These are phyloP conservation scores for Watersipora subatra DNA, from an alignment of 1,140 invertebrate genomes.

Conservation along the genomic window DNA sequence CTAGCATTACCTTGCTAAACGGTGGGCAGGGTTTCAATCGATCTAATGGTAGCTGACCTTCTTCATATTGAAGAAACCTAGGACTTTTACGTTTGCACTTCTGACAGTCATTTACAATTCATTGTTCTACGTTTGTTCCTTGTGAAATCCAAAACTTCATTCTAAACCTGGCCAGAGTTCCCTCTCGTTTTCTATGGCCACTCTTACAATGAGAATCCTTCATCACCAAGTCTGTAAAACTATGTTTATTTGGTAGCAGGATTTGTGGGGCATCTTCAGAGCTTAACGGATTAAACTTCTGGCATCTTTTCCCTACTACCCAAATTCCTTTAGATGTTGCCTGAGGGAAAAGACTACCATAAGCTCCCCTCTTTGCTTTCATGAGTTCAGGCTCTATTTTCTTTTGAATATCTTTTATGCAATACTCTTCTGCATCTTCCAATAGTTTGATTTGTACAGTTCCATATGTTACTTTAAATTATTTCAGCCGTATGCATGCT, in stretches of 20 bases:
- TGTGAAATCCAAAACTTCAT: not conserved
- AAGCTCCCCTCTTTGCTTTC: not conserved
- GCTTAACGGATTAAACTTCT: slow-evolving; percentile 1
- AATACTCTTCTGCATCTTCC: not conserved
- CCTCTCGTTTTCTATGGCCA: not conserved
- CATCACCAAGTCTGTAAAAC: not conserved
- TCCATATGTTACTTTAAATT: not conserved
- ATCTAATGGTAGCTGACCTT: not conserved
- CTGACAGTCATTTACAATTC: not conserved
- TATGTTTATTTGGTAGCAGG: not conserved
- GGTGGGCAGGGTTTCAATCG: not conserved
- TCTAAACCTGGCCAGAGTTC: not conserved
- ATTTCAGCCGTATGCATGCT: not conserved
- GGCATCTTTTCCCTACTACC: slow-evolving; percentile 1
- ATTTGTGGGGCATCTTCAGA: not conserved
- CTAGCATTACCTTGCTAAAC: not conserved
- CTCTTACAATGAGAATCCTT: not conserved
- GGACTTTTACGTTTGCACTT: not conserved
- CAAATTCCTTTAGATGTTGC: not conserved
- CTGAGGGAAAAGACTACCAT: not conserved
- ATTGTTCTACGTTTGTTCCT: not conserved
- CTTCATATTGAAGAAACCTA: not conserved
- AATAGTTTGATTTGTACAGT: no score
- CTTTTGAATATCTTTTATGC: not conserved
- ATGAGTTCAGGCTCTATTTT: not conserved